Percentiles rank a stretch among this genome's conserved stretches.
These are phyloP conservation scores for Corythoichthys intestinalis DNA, from an alignment of 2,113 vertebrate genomes.

Conservation along the genomic window DNA sequence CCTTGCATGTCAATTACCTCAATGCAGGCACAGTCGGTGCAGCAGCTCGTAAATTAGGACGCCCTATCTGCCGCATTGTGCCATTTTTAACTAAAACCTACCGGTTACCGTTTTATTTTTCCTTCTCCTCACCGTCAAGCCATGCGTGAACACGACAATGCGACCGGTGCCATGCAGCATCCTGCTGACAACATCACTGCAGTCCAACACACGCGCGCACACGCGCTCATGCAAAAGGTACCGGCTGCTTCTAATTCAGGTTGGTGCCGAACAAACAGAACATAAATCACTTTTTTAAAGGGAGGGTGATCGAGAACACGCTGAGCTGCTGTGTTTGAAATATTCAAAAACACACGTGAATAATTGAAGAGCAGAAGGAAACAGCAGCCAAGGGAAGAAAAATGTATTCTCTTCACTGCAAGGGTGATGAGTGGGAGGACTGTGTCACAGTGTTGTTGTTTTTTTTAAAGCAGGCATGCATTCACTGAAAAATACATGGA, in stretches of 20 bases:
- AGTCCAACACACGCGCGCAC: slow-evolving; percentile 32
- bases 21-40: slow-evolving; percentile 41
- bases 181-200: slow-evolving; percentile 40
- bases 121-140: slow-evolving; percentile 47
- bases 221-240: slow-evolving; percentile 13
- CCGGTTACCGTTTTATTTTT: too few species aligned
- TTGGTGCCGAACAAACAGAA: slow-evolving; percentile 6
- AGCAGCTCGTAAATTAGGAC: slow-evolving; percentile 34
- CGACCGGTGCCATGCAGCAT: slow-evolving; percentile 52
- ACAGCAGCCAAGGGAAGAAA: slow-evolving; percentile 56
- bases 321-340: slow-evolving; percentile 60
- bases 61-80: slow-evolving; percentile 43
- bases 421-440: slow-evolving; percentile 23
- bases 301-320: slow-evolving; percentile 60
- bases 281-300: slow-evolving; percentile 5
- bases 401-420: slow-evolving; percentile 42
- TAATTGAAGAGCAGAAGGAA: slow-evolving; percentile 70
- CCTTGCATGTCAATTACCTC: slow-evolving; percentile 40
- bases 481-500: neutral
- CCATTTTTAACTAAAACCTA: slow-evolving; percentile 29
- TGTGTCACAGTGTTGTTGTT: neutral
- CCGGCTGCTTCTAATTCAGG: slow-evolving; percentile 7
- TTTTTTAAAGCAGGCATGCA: neutral
- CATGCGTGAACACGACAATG: slow-evolving; percentile 56
- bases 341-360: slow-evolving; percentile 73